phyloP scores from a whole-genome alignment of 2,113 vertebrate genomes.

The Takifugu flavidus region DNA sequence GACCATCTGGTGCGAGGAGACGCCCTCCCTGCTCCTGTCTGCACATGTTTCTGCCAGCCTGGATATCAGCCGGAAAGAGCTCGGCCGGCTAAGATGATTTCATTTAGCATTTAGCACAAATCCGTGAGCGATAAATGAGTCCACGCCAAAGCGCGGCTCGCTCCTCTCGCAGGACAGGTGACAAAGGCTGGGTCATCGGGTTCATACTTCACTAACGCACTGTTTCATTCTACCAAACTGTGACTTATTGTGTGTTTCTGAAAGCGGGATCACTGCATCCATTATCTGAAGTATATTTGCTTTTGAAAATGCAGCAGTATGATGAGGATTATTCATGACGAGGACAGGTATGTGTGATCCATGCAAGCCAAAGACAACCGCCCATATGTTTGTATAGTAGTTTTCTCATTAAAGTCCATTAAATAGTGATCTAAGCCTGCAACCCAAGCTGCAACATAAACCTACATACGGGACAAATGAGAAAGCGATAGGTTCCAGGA shows the following conservation, averaged over 20 bases:
- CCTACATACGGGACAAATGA: too few relatives aligned
- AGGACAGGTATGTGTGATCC: too few relatives aligned
- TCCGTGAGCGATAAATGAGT: not conserved
- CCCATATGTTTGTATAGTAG: too few relatives aligned
- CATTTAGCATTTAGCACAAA: constrained; percentile 27
- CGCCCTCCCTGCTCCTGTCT: constrained; percentile 5
- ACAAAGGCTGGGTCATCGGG: not conserved
- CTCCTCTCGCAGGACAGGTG: constrained; percentile 23
- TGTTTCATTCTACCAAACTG: constrained; percentile 40
- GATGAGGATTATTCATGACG: too few relatives aligned
- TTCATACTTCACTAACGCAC: constrained; percentile 16
- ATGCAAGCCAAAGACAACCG: too few relatives aligned
- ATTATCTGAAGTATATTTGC: too few relatives aligned
- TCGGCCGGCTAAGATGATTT: constrained; percentile 17
- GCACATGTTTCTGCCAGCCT: constrained; percentile 15
- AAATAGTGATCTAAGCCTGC: too few relatives aligned
- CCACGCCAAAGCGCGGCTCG: constrained; percentile 22
- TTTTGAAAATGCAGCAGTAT: too few relatives aligned
- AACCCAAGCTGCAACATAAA: too few relatives aligned
- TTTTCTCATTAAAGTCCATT: too few relatives aligned
- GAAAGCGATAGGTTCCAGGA: not conserved
- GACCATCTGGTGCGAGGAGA: constrained; percentile 45
- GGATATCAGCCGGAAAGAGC: constrained; percentile 2
- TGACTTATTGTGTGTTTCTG: not conserved
- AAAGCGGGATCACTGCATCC: too few relatives aligned